Evolutionary conservation across 2,888 invertebrate species (phyloP).

Genomic region (Temnothorax ravouxi): DNA sequence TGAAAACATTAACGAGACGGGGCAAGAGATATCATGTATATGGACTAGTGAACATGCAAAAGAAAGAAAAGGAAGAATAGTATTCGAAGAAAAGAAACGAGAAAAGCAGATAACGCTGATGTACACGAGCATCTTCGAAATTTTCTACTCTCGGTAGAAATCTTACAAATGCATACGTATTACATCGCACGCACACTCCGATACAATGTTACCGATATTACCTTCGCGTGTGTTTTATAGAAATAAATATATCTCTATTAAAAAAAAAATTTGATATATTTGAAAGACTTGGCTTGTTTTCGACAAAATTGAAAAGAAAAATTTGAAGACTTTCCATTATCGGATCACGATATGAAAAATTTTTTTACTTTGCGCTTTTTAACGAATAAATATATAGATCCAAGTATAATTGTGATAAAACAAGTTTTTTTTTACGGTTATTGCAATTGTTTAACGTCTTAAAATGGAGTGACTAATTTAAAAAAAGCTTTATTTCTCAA

Average conservation of each 20-base stretch:
- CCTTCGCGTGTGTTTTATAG: neutral
- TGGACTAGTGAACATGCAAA: slow-evolving; percentile 20
- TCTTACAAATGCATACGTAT: slow-evolving; percentile 49
- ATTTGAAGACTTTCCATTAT: neutral
- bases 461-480: slow-evolving; percentile 70
- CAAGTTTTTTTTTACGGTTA: neutral
- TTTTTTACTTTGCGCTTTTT: slow-evolving; percentile 11
- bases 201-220: slow-evolving; percentile 16
- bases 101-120: slow-evolving; percentile 35
- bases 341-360: slow-evolving; percentile 4
- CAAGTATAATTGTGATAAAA: neutral
- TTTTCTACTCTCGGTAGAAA: slow-evolving; percentile 66
- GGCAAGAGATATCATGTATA: slow-evolving; percentile 57
- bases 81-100: slow-evolving; percentile 32
- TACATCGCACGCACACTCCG: slow-evolving; percentile 58
- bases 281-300: neutral
- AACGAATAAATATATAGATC: slow-evolving; percentile 7
- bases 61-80: slow-evolving; percentile 35
- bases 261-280: slow-evolving; percentile 14
- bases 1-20: slow-evolving; percentile 62
- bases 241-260: slow-evolving; percentile 24
- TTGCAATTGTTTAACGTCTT: slow-evolving; percentile 48
- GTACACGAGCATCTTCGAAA: slow-evolving; percentile 49
- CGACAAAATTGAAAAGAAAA: slow-evolving; percentile 17
- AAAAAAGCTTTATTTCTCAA: slow-evolving; percentile 41